These are phyloP conservation scores for Corythornis leucogaster DNA, from an alignment of 2,797 vertebrate genomes.

Conservation along the genomic window DNA sequence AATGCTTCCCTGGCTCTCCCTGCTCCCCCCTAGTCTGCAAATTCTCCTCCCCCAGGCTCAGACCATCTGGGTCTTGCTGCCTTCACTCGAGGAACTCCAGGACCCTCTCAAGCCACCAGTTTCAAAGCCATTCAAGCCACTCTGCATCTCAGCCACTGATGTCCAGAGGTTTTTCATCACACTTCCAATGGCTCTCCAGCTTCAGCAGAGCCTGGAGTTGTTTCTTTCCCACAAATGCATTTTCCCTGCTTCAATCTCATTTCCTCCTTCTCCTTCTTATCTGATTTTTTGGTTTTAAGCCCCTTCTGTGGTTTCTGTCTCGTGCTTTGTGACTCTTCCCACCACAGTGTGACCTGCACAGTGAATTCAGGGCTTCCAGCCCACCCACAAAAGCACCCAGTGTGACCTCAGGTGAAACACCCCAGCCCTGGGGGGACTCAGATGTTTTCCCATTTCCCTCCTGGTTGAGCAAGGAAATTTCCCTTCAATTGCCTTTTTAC, in stretches of 20 bases:
- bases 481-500: not conserved
- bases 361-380: not conserved
- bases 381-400: not conserved
- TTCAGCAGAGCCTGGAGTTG: constrained; percentile 18
- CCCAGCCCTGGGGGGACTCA: not conserved
- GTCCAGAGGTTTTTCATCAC: constrained; percentile 69
- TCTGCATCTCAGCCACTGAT: constrained; percentile 40
- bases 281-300: not conserved
- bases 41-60: not conserved
- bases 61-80: not conserved
- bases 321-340: not conserved
- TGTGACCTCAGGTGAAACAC: not conserved
- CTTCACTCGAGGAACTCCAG: constrained; percentile 3
- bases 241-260: constrained; percentile 38
- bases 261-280: constrained; percentile 42
- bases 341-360: not conserved
- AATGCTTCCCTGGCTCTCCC: not conserved
- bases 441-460: not conserved
- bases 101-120: constrained; percentile 28
- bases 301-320: constrained; percentile 2
- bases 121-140: constrained; percentile 65
- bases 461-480: not conserved
- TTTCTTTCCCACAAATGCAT: constrained; percentile 14
- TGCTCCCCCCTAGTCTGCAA: not conserved
- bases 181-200: constrained; percentile 41